phyloP scores from a whole-genome alignment of 1,140 invertebrate genomes.

The Amyelois transitella region DNA sequence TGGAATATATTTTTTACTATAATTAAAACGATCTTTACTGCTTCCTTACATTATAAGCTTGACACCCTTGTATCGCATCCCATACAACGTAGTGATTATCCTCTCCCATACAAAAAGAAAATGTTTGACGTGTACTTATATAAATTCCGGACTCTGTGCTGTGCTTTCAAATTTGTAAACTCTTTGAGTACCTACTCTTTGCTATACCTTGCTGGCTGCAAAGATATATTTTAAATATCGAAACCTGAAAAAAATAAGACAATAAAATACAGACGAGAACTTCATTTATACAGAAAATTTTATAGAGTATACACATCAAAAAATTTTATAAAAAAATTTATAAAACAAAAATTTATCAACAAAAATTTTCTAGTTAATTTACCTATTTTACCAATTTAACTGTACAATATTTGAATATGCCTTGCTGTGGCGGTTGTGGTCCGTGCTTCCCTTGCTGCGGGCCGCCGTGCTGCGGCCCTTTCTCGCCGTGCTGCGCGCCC shows the following conservation, averaged over 20 bases:
- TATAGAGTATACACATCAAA: conserved; percentile 28
- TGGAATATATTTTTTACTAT: no score
- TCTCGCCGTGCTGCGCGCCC: conserved; percentile 19
- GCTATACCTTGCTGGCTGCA: neutral
- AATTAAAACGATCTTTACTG: no score
- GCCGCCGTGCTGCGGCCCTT: conserved; percentile 8
- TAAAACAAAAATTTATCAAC: conserved; percentile 19
- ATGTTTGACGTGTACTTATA: no score
- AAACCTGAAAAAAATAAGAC: neutral
- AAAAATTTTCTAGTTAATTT: conserved; percentile 23
- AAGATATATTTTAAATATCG: neutral
- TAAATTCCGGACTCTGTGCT: no score
- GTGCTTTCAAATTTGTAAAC: no score
- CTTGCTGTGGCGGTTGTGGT: conserved; percentile 19
- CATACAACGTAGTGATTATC: no score
- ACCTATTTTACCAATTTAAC: neutral
- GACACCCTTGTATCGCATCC: no score
- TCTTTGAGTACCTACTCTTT: no score
- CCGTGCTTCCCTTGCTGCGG: conserved; percentile 18
- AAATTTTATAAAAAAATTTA: conserved; percentile 18
- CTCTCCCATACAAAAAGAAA: no score
- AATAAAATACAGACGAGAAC: neutral
- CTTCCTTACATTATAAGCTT: no score
- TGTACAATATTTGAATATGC: conserved; percentile 14
- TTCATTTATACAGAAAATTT: conserved; percentile 32